Evolutionary conservation across 1,140 invertebrate genomes (phyloP), one percentile per base, ranked within the genome.

Genomic region (Drosophila gunungcola): DNA sequence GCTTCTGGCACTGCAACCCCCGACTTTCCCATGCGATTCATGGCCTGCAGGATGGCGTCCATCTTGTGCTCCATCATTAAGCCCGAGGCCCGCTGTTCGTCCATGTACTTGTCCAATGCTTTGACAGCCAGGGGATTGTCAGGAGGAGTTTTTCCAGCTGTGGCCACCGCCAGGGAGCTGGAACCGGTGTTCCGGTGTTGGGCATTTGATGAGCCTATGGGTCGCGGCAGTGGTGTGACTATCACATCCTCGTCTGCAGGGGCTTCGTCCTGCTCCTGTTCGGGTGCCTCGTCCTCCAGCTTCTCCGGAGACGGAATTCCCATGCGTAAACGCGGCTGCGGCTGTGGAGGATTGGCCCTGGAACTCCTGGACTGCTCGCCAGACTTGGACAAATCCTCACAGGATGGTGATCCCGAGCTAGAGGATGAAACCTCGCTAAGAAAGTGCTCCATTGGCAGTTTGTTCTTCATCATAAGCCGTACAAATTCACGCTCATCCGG

Each of bases 401-500:
- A 3, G 12, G 45, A 13, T 10, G 13, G 25, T 34, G 27, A 12
- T 21, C 12, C 29, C 25, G 43, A 46, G 21, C 43, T 46, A 10
- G 43, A 12, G 43, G 16, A 25, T 1, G 21, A 25, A 5, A 25
- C 6, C 46, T 49, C 27, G 27, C 27, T 45, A 11, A 4, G 3
- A 4, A 4, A 58, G 2, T 39, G 27, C 4, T 75, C 72, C 0
- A 80, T 13, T 0, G 64, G 32, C 29, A 80, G 29, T 0, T 52
- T 38, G 0, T 75, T 3, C 2, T 54, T 58, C 0, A 4, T 3
- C 32, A 86, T 29, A 0, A n/a, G 13, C 0, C 52, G 5, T 0
- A 60, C 51, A 10, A 91, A 92, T 10, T 73, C 64, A 0, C 57
- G 2, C 34, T 84, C 78, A 27, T 92, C 85, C 1, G n/a, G 5